Evolutionary conservation across 1,140 invertebrate genomes (phyloP).

Genomic region (Drosophila varians): DNA sequence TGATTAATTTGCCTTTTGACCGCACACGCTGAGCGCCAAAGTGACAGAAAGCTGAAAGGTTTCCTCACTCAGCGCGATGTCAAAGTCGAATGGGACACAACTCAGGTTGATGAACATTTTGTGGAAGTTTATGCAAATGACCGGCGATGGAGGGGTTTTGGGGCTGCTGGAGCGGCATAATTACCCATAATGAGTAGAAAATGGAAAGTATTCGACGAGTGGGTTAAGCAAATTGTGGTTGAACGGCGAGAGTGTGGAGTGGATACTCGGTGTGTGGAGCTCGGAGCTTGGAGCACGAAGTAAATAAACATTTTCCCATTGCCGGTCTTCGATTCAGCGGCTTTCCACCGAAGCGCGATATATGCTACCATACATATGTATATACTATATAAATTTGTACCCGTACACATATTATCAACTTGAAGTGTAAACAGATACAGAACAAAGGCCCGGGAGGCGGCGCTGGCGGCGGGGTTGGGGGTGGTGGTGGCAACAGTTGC

Average conservation of each 20-base stretch:
- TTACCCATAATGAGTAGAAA: conserved; percentile 50
- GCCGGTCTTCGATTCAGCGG: conserved; percentile 24
- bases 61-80: conserved; percentile 35
- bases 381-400: too few relatives aligned
- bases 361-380: neutral
- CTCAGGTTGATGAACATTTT: conserved; percentile 31
- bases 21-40: conserved; percentile 32
- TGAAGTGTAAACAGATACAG: conserved; percentile 50
- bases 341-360: conserved; percentile 20
- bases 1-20: conserved; percentile 43
- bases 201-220: conserved; percentile 41
- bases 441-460: conserved; percentile 10
- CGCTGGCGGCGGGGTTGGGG: neutral
- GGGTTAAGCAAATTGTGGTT: conserved; percentile 43
- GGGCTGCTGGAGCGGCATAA: conserved; percentile 19
- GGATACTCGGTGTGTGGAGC: neutral
- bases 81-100: conserved; percentile 20
- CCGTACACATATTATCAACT: conserved; percentile 8
- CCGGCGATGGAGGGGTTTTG: conserved; percentile 3
- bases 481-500: conserved; percentile 55
- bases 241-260: conserved; percentile 12
- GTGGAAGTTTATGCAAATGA: conserved; percentile 43
- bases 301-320: conserved; percentile 42
- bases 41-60: conserved; percentile 24
- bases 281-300: neutral